A percentile compares a stretch with the other conserved stretches of the same genome.
phyloP scores from a whole-genome alignment of 1,140 invertebrate genomes.

The Solen grandis region DNA sequence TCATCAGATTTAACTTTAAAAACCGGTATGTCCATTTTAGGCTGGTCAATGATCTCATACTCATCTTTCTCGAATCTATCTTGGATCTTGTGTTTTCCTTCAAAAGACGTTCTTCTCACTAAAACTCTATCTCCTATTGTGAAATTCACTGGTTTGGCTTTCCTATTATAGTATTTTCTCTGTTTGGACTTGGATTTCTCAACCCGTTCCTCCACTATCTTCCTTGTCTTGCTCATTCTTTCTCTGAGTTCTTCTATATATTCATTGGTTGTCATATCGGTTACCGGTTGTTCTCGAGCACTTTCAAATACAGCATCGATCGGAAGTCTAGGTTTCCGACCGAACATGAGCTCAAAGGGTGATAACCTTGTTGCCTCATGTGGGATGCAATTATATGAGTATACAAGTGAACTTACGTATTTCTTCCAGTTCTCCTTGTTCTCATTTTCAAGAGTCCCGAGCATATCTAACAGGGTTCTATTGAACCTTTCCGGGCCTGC shows the following conservation, averaged over 20 bases:
- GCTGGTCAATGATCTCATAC: not conserved
- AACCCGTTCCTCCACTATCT: not conserved
- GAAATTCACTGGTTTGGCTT: not conserved
- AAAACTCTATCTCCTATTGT: not conserved
- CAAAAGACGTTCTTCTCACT: not conserved
- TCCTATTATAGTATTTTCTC: constrained; percentile 1
- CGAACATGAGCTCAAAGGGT: constrained; percentile 15
- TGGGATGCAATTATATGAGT: constrained; percentile 17
- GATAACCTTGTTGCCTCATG: constrained; percentile 22
- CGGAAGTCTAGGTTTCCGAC: constrained; percentile 8
- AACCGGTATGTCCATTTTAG: not conserved
- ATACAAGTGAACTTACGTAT: not conserved
- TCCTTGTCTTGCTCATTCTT: not conserved
- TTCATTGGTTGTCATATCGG: not conserved
- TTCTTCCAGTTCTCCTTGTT: constrained; percentile 12
- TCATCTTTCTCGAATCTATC: no score
- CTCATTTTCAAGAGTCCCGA: constrained; percentile 6
- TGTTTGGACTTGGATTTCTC: not conserved
- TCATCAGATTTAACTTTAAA: not conserved
- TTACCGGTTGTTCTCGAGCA: not conserved
- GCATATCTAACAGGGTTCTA: constrained; percentile 26
- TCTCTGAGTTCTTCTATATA: not conserved
- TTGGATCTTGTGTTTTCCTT: no score
- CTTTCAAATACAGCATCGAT: constrained; percentile 35
- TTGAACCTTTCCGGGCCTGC: not conserved